These are phyloP conservation scores for Actenoides hombroni DNA, from an alignment of 2,113 vertebrate species.

Conservation along the genomic window DNA sequence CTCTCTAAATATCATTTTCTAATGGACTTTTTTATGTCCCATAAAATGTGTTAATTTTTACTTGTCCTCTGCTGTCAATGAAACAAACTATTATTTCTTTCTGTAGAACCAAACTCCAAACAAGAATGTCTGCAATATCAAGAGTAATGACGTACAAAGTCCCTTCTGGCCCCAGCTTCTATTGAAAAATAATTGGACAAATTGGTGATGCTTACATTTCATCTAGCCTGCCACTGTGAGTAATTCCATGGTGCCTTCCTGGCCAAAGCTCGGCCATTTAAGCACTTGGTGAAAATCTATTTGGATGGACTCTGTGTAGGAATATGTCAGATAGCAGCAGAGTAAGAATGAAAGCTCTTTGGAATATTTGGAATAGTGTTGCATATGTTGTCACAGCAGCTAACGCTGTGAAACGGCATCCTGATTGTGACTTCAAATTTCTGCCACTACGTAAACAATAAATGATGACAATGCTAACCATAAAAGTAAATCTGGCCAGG, in stretches of 20 bases:
- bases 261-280: slow-evolving; percentile 28
- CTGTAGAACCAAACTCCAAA: slow-evolving; percentile 26
- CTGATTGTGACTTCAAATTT: neutral
- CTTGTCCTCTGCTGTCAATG: slow-evolving; percentile 53
- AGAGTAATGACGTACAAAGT: slow-evolving; percentile 48
- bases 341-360: neutral
- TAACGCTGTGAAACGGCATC: neutral
- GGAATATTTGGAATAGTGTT: neutral
- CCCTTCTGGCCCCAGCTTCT: slow-evolving; percentile 33
- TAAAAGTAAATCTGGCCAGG: neutral
- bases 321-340: neutral
- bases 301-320: neutral
- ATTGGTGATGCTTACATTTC: slow-evolving; percentile 59
- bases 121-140: slow-evolving; percentile 53
- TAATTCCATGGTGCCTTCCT: slow-evolving; percentile 25
- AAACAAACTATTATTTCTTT: slow-evolving; percentile 66
- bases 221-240: slow-evolving; percentile 44
- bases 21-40: slow-evolving; percentile 44
- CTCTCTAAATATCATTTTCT: slow-evolving; percentile 37
- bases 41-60: slow-evolving; percentile 60
- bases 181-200: slow-evolving; percentile 63
- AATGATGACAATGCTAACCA: neutral
- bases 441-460: neutral
- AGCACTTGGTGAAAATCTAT: slow-evolving; percentile 23
- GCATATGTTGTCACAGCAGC: neutral